These are phyloP conservation scores for Eurypyga helias DNA, from an alignment of 2,113 vertebrate species.

Conservation along the genomic window DNA sequence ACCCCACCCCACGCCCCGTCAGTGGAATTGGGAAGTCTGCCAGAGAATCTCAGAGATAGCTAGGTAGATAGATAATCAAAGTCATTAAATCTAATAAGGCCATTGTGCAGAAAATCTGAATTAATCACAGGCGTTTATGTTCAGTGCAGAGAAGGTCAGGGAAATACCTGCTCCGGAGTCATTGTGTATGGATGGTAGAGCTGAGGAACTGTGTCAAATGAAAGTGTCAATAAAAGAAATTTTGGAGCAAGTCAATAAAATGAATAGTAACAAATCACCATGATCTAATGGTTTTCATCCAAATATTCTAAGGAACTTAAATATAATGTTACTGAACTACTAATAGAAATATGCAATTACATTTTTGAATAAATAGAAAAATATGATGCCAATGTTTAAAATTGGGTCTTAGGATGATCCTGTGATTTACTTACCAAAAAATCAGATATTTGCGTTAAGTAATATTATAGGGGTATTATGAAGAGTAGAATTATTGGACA, in stretches of 20 bases:
- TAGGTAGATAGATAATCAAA: neutral
- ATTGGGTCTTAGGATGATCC: neutral
- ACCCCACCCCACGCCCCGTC: accelerated
- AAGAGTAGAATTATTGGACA: neutral
- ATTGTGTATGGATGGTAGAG: neutral
- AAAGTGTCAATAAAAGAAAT: neutral
- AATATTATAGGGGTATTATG: neutral
- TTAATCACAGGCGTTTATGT: neutral
- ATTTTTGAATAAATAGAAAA: neutral
- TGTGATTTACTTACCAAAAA: neutral
- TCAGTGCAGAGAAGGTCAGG: neutral
- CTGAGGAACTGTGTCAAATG: neutral
- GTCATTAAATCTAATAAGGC: neutral
- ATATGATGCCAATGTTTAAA: neutral
- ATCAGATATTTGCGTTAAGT: neutral
- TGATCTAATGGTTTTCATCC: neutral
- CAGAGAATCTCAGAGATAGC: neutral
- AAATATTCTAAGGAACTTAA: neutral
- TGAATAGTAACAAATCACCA: neutral
- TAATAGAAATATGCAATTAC: neutral
- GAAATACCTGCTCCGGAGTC: neutral
- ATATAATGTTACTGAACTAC: neutral
- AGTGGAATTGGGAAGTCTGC: neutral
- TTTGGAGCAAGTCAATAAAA: constrained; percentile 24
- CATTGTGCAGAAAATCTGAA: neutral